Base-by-base conservation (phyloP, 2,113 vertebrate species). In the Acrocephalus arundinaceus region DNA sequence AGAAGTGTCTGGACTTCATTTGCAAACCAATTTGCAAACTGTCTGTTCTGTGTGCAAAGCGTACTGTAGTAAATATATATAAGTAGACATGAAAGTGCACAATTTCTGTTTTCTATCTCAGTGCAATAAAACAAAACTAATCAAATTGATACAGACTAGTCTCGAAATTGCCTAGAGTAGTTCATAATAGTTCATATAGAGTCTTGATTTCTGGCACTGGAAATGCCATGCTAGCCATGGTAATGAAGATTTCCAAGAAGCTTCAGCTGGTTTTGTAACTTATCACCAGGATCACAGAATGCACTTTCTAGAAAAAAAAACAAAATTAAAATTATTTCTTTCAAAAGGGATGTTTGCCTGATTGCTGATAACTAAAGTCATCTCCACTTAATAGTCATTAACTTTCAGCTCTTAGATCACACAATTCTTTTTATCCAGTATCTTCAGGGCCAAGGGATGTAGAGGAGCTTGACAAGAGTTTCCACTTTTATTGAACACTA, bases 401-500 rank as follows among this genome's bases (percentile, higher is more conserved):
- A 48, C 76, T 68, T 83, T 94, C 27, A 51, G 12, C 52, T 90
- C 21, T 21, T 21, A 30, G 35, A 72, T 86, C 70, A 87, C 28
- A 45, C 37, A 61, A 10, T 91, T 77, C 65, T 94, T 91, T 94
- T 72, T 79, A 91, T 57, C 28, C 13, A 30, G 22, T 91, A 93
- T 89, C 92, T 95, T 7, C 28, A 63, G 61, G 35, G 58, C 13
- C 46, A 75, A 74, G 89, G 10, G 25, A 67, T 41, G 5, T 80
- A 46, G 31, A 93, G 73, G 67, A 70, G 90, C 71, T 95, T 85
- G 54, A 87, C 45, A 39, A 16, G 78, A 93, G 28, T 24, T 39
- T 79, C 31, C 57, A 52, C 8, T 94, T 96, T 55, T 68, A 63
- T 79, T 95, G 54, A 72, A 66, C 27, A 78, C 94, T 95, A 91